phyloP scores from a whole-genome alignment of 1,140 invertebrate species.

The Pseudomyrmex sp. region DNA sequence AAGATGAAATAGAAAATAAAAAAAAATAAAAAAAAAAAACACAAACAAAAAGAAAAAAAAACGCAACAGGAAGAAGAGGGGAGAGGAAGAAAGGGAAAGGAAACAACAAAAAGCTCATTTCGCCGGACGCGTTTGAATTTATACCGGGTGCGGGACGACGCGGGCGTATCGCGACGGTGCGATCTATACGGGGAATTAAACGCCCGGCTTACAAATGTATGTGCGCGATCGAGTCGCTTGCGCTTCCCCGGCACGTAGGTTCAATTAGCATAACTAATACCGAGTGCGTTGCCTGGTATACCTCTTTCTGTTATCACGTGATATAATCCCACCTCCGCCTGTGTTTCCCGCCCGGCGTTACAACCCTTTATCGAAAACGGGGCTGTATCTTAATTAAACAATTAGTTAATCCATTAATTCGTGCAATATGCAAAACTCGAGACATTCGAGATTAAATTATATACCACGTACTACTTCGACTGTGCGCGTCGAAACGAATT shows the following conservation, averaged over 20 bases:
- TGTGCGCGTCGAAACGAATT: background rate
- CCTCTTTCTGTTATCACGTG: slow-evolving; percentile 60
- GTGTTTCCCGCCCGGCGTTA: background rate
- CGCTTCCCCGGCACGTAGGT: slow-evolving; percentile 45
- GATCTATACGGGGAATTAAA: slow-evolving; percentile 57
- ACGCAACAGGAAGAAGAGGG: background rate
- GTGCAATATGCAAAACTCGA: background rate
- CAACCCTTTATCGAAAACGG: background rate
- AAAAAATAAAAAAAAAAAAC: background rate
- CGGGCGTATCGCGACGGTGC: slow-evolving; percentile 39
- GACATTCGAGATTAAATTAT: background rate
- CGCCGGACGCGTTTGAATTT: slow-evolving; percentile 56
- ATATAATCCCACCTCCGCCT: slow-evolving; percentile 14
- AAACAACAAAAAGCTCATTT: slow-evolving; percentile 60
- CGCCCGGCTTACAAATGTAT: slow-evolving; percentile 55
- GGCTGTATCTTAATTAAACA: slow-evolving; percentile 8
- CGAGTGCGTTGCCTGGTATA: slow-evolving; percentile 34
- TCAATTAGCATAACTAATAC: slow-evolving; percentile 60
- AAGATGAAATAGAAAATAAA: slow-evolving; percentile 41
- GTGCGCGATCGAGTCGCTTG: slow-evolving; percentile 49
- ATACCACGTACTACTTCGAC: too few relatives aligned
- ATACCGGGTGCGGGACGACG: slow-evolving; percentile 25
- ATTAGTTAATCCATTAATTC: background rate
- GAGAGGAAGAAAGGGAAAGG: slow-evolving; percentile 7
- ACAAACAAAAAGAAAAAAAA: background rate